Conservation (phyloP, 2,888 invertebrate species). For the Notocelia uddmanniana region DNA sequence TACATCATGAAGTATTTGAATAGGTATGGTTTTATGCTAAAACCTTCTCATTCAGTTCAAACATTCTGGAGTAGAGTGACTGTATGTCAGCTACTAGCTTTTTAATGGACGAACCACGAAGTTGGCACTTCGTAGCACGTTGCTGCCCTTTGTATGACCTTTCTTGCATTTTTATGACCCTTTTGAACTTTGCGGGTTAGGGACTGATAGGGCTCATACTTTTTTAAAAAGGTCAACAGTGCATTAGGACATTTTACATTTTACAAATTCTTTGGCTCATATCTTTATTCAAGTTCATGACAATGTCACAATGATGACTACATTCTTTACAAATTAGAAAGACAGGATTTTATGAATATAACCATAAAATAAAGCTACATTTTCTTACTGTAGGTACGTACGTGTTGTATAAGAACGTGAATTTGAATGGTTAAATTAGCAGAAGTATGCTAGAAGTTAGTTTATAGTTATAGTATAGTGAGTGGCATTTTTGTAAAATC, state of each 20-base stretch:
- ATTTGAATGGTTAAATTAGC: not conserved
- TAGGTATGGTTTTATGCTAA: not conserved
- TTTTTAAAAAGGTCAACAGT: constrained; percentile 33
- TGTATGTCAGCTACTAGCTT: constrained; percentile 46
- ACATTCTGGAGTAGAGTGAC: not conserved
- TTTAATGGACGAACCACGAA: constrained; percentile 51
- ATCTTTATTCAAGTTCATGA: not conserved
- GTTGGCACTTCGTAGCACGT: constrained; percentile 30
- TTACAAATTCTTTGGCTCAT: not conserved
- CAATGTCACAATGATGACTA: no score
- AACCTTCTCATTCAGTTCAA: no score
- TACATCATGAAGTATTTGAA: not conserved
- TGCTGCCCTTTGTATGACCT: constrained; percentile 45
- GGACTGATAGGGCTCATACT: constrained; percentile 28
- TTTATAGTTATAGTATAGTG: no score
- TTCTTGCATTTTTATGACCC: constrained; percentile 48
- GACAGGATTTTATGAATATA: not conserved
- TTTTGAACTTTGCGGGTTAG: constrained; percentile 46
- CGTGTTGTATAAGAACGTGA: no score
- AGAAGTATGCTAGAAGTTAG: not conserved
- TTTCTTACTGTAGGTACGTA: no score
- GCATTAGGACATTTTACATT: constrained; percentile 14
- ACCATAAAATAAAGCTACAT: no score
- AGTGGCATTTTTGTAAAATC: not conserved
- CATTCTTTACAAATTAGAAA: not conserved